Conservation (phyloP, 2,888 invertebrate species). For the Anorthoa munda region DNA sequence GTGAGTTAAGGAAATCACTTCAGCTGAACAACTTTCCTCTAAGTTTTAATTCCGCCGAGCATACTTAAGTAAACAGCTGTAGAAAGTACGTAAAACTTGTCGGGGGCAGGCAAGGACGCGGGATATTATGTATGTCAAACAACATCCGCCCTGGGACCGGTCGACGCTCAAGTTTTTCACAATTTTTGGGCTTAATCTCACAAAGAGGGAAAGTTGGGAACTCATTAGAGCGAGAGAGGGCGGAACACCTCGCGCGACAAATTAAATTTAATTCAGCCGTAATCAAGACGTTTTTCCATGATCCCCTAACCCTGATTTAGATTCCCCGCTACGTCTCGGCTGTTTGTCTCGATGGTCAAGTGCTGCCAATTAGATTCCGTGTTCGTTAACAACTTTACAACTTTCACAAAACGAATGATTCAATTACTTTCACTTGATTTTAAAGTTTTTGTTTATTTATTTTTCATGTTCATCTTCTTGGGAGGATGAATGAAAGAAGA, state of each 20-base stretch:
- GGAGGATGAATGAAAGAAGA: not conserved
- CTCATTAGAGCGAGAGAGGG: conserved; percentile 84
- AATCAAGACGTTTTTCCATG: conserved; percentile 67
- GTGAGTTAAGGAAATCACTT: conserved; percentile 71
- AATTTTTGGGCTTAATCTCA: conserved; percentile 84
- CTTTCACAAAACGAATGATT: conserved; percentile 60
- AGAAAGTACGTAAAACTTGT: conserved; percentile 71
- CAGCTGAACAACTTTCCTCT: conserved; percentile 74
- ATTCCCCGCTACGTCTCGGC: conserved; percentile 61
- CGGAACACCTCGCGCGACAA: conserved; percentile 81
- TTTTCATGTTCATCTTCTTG: conserved; percentile 12
- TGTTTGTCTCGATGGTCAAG: conserved; percentile 69
- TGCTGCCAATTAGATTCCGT: conserved; percentile 66
- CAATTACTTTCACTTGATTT: conserved; percentile 57
- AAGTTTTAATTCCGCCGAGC: conserved; percentile 80
- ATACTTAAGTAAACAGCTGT: conserved; percentile 78
- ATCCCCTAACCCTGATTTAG: conserved; percentile 63
- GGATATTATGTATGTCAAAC: conserved; percentile 76
- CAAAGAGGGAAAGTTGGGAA: conserved; percentile 83
- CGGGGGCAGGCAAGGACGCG: conserved; percentile 61
- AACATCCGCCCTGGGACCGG: conserved; percentile 70
- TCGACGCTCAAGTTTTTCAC: conserved; percentile 78
- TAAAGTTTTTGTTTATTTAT: conserved; percentile 40
- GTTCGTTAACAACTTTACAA: conserved; percentile 69
- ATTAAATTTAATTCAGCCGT: conserved; percentile 79